Evolutionary conservation across 2,113 vertebrate species (phyloP), one percentile per base, ranked within the genome.

Genomic region (Lagenorhynchus albirostris): DNA sequence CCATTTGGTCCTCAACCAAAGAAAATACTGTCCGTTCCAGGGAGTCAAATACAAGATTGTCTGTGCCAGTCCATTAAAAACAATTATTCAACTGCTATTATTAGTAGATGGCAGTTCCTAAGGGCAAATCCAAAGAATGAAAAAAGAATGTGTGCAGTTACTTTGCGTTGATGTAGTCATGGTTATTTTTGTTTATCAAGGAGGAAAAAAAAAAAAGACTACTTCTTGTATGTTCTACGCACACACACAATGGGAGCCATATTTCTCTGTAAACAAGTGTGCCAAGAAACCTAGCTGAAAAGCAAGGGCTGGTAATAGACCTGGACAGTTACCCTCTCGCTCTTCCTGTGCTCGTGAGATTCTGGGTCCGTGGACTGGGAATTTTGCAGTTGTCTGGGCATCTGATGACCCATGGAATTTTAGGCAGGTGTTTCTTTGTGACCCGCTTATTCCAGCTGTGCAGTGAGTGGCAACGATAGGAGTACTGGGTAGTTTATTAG

Each of bases 1-100:
- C 63, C 74, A 97, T 90, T 96, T 94, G 36, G 95, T 98, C 83
- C 71, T 92, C 91, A 80, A 94, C 77, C 74, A 97, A 98, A 94
- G 74, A 97, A 97, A 98, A 97, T 58, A 41, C 29, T 91, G 6
- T 97, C 93, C 79, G 88, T 63, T 95, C 65, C 62, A 67, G 73
- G 44, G 96, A 98, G 91, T 91, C 94, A 96, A 97, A 97, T 33
- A 38, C n/a, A 97, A 97, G 94, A 0, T 3, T 15, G 68, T 83
- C 94, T 96, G 90, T 97, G 95, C 92, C 68, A 89, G 91, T 96
- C 95, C 94, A 76, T 65, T 88, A 77, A 95, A 94, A 96, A 94
- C 81, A 89, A 81, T 41, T 62, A 93, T 41, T 55, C 71, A 71
- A 53, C 33, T 88, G 47, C 20, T 92, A 15, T 92, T 44, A 36